phyloP scores from a whole-genome alignment of 2,113 vertebrate genomes.

The Forbesichthys agassizii region DNA sequence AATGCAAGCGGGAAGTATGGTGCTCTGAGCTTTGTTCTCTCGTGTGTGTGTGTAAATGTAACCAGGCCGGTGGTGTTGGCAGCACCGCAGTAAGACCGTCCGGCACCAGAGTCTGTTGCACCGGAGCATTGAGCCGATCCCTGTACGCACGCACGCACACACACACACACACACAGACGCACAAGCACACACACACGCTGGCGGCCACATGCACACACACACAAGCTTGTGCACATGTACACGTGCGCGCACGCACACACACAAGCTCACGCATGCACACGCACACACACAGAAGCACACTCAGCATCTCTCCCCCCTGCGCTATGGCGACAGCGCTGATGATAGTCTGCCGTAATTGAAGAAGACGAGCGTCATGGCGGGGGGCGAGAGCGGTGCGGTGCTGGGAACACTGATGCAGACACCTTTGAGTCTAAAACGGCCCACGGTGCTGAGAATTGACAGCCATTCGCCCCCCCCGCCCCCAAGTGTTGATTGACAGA shows the following conservation, averaged over 20 bases:
- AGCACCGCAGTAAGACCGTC: too few relatives aligned
- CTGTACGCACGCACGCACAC: not conserved
- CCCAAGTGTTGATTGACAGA: constrained; percentile 20
- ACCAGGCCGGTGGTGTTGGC: too few relatives aligned
- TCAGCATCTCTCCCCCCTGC: constrained; percentile 47
- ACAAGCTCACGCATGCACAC: not conserved
- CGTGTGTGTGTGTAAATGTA: too few relatives aligned
- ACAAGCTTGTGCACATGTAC: constrained; percentile 2
- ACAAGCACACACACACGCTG: too few relatives aligned
- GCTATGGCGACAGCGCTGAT: constrained; percentile 49
- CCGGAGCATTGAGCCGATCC: not conserved
- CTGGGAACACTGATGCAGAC: constrained; percentile 53
- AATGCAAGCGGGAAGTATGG: too few relatives aligned
- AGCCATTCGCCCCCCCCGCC: constrained; percentile 2
- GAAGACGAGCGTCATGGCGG: constrained; percentile 40
- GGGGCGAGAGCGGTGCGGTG: constrained; percentile 22
- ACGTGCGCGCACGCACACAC: constrained; percentile 21
- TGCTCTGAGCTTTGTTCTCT: too few relatives aligned
- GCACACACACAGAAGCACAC: constrained; percentile 9
- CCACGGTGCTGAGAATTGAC: constrained; percentile 32
- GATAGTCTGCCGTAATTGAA: constrained; percentile 67
- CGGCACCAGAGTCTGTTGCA: not conserved
- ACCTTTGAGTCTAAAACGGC: constrained; percentile 25
- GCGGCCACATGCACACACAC: too few relatives aligned
- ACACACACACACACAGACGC: not conserved